Base-by-base conservation (phyloP, 2,888 invertebrate genomes). In the Dione vanillae region DNA sequence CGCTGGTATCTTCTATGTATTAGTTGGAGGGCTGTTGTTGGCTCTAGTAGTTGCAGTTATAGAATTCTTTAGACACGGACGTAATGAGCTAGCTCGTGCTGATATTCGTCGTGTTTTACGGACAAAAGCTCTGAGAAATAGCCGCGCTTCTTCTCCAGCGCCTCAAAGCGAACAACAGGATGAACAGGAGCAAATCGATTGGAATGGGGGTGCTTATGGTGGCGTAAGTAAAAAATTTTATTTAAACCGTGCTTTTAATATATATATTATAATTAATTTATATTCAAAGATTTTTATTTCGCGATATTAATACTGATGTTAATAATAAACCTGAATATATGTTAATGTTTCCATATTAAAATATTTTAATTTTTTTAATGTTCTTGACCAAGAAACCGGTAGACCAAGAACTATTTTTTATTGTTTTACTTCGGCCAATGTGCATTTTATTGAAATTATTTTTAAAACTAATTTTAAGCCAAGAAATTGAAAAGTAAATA, bases 1-100 rank as follows among this genome's bases (percentile, higher is more conserved):
- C 52, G 99, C 99, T 37, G 99, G 99, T 59, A 97, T 99, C 81
- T 99, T 99, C 94, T 99, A 99, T 94, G 98, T 99, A 83, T 94
- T 99, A 76, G 97, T 99, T 81, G 97, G 97, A 37, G 99, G 99
- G 58, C 94, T 99, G 69, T 95, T 97, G 43, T 91, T 99, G 64
- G 98, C 99, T 16, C 95, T 99, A 84, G 94, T 96, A 7, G 97
- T 99, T 67, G 98, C 99, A 16, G 94, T 99, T 69, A 91, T 98
- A 56, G 99, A 99, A 92, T 99, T 99, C 89, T 97, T 98, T 86
- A 98, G 97, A 89, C 97, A 98, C 88, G 97, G 97, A 19, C 96
- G 96, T 79, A 93, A 94, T 59, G 96, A 96, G 83, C 96, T 96
- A 0, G 95, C 95, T 74, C 95, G 96, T 73, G 96, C 96, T 27